Evolutionary conservation across 2,888 invertebrate species (phyloP).

Genomic region (Terebella lapidaria): DNA sequence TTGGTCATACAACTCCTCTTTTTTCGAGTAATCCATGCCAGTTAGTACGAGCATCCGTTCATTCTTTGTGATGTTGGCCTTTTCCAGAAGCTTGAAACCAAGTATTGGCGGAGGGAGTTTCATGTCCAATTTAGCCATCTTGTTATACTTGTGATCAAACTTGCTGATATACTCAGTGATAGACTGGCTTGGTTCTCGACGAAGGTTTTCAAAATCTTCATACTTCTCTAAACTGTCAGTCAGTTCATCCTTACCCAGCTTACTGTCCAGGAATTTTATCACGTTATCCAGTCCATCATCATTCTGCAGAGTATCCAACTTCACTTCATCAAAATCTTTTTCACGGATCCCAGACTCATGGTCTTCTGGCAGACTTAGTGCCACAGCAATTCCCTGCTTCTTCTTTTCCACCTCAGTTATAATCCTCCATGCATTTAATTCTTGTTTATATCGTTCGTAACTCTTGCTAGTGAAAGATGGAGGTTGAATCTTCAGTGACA

Average conservation of each 20-base stretch:
- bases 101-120: no score
- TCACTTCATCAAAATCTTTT: slow-evolving; percentile 2
- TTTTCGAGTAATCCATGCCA: neutral
- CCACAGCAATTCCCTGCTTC: no score
- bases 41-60: neutral
- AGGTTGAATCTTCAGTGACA: no score
- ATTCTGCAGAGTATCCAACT: neutral
- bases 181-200: neutral
- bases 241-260: neutral
- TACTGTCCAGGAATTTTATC: neutral
- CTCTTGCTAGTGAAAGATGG: no score
- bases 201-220: neutral
- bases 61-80: neutral
- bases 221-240: neutral
- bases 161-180: neutral
- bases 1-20: neutral
- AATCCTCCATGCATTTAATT: no score
- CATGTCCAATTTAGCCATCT: no score
- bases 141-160: neutral
- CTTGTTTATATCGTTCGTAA: no score
- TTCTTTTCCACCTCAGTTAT: no score
- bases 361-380: no score
- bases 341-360: no score
- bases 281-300: neutral
- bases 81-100: no score